A percentile compares a stretch with the other conserved stretches of the same genome.
Conservation (phyloP, 2,797 vertebrate species). For the Mormyrops attenuatus region DNA sequence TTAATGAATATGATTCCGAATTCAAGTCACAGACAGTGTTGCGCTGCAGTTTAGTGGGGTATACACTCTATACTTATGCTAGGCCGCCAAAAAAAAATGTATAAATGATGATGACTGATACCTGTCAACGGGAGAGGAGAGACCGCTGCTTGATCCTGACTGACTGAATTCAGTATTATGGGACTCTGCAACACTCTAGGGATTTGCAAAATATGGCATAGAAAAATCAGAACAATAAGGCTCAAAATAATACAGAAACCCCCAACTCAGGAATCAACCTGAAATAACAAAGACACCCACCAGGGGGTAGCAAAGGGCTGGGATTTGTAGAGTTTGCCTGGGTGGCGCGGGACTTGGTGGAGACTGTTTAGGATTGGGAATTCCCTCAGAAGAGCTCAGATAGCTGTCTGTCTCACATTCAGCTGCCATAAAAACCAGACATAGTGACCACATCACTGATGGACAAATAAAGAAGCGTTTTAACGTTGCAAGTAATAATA, state of each 20-base stretch:
- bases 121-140: constrained; percentile 85
- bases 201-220: background rate
- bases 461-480: background rate
- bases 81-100: background rate
- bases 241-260: background rate
- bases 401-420: constrained; percentile 91
- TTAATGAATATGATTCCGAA: background rate
- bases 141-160: constrained; percentile 65
- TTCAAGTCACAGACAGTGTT: background rate
- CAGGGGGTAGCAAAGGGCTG: background rate
- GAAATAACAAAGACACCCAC: background rate
- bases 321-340: background rate
- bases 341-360: background rate
- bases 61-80: background rate
- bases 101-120: constrained; percentile 32
- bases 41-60: background rate
- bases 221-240: background rate
- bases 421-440: constrained; percentile 63
- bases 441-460: background rate
- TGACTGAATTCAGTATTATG: constrained; percentile 50
- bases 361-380: constrained; percentile 31
- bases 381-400: constrained; percentile 84
- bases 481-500: background rate
- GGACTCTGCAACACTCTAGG: constrained; percentile 79
- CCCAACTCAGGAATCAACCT: background rate